Evolutionary conservation across 2,888 invertebrate genomes (phyloP).

Genomic region (Drosophila nr. perissopoda): DNA sequence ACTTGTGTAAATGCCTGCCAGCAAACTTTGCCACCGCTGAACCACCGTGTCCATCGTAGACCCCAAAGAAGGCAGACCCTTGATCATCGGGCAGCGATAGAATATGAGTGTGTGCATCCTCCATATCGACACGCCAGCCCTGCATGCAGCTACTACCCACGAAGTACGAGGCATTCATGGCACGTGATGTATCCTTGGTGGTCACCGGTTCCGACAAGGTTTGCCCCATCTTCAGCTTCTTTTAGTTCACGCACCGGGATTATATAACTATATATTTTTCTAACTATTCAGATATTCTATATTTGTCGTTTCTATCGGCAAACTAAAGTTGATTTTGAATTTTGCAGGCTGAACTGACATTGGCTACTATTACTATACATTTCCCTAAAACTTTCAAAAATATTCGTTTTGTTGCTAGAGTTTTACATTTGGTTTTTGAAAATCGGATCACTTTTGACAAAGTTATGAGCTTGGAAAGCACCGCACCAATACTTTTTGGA

Average conservation of each 20-base stretch:
- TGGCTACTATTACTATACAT: slow-evolving; percentile 39
- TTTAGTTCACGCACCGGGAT: neutral
- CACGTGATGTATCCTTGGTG: slow-evolving; percentile 92
- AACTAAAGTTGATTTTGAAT: slow-evolving; percentile 33
- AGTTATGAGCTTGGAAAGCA: too few relatives aligned
- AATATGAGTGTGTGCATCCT: slow-evolving; percentile 99
- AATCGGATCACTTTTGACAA: neutral
- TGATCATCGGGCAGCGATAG: slow-evolving; percentile 97
- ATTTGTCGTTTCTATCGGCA: slow-evolving; percentile 7
- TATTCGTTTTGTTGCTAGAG: neutral
- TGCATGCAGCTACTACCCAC: slow-evolving; percentile 99
- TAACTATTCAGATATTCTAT: slow-evolving; percentile 10
- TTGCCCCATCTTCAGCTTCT: slow-evolving; percentile 92
- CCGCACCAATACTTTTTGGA: too few relatives aligned
- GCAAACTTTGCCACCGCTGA: slow-evolving; percentile 97
- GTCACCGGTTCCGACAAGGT: slow-evolving; percentile 98
- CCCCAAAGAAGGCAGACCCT: slow-evolving; percentile 96
- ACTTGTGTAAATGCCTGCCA: slow-evolving; percentile 97
- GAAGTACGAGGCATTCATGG: slow-evolving; percentile 89
- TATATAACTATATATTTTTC: slow-evolving; percentile 1
- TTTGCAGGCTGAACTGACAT: slow-evolving; percentile 34
- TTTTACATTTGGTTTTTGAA: neutral
- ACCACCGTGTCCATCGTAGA: slow-evolving; percentile 92
- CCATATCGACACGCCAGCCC: slow-evolving; percentile 99
- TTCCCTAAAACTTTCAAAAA: neutral